Evolutionary conservation across 2,888 invertebrate genomes (phyloP), one percentile per base, ranked within the genome.

Genomic region (Limnephilus marmoratus): DNA sequence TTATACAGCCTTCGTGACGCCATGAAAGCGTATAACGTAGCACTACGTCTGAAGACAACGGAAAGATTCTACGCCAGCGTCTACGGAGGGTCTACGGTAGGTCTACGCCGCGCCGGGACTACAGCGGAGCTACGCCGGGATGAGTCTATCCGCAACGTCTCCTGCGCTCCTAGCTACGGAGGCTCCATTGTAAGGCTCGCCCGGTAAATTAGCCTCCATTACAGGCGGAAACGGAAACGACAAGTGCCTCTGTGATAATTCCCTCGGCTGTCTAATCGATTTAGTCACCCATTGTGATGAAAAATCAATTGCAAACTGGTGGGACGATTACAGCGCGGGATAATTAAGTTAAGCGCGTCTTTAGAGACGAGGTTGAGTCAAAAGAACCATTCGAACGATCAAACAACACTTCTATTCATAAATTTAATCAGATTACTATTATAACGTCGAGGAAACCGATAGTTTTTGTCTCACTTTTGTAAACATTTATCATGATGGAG

Each of bases 161-260:
- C 24, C 37, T 83, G 83, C 83, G 83, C 83, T 41, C 37, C 85
- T 34, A 45, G 45, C 88, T 31, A 80, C 88, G 88, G 37, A 41
- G 81, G 82, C 83, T 83, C 82, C 53, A 91, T 91, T 91, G 86
- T 91, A 81, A 53, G 53, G 80, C 81, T 68, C 29, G 90, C 53
- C 85, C 86, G 90, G 68, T 49, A 91, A 91, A 93, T 93, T 93
- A 93, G 91, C 53, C 85, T 53, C 91, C 90, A 93, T 93, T 93
- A 93, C 80, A 31, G 31, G 37, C 89, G 81, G 89, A 90, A 92
- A 89, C 18, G 86, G 45, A 68, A 34, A 37, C 31, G 88, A 89
- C 81, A 80, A 89, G 88, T 81, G 68, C 91, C 86, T 80, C 91
- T 45, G 41, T 68, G 90, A 68, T 86, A 86, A 68, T 81, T 91